Percentiles rank a stretch among this genome's conserved stretches.
phyloP scores from a whole-genome alignment of 2,888 invertebrate species.

The Carcina quercana region DNA sequence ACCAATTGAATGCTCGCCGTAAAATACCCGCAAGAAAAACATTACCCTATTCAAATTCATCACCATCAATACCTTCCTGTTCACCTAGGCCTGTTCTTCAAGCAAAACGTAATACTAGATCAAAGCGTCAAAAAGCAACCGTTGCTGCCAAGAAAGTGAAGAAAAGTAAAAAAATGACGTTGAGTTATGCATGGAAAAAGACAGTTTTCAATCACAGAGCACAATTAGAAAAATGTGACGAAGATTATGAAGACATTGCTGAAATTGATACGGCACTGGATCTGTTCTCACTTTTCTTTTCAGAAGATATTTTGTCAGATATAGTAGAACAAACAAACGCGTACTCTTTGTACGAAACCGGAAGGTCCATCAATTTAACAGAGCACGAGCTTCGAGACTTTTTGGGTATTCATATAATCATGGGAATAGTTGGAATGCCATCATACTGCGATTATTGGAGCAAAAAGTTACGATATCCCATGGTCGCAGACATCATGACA shows the following conservation, averaged over 20 bases:
- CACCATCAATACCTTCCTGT: neutral
- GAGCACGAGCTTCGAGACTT: constrained; percentile 23
- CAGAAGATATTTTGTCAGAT: constrained; percentile 5
- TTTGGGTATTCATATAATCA: constrained; percentile 24
- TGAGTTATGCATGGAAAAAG: neutral
- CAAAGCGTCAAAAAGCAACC: neutral
- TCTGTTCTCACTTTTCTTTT: constrained; percentile 8
- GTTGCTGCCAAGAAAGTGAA: neutral
- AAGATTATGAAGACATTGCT: neutral
- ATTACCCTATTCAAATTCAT: neutral
- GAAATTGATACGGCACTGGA: constrained; percentile 1
- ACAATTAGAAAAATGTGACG: neutral
- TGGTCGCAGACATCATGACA: constrained; percentile 24
- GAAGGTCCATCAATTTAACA: constrained; percentile 14
- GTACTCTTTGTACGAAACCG: constrained; percentile 17
- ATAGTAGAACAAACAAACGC: constrained; percentile 14
- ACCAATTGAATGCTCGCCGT: neutral
- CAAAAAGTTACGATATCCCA: constrained; percentile 13
- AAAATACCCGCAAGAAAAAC: neutral
- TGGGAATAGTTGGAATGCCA: constrained; percentile 26
- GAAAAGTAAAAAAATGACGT: neutral
- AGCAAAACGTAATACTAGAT: neutral
- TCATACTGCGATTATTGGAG: constrained; percentile 24
- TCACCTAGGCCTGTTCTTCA: neutral
- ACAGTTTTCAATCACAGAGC: neutral